Base-by-base conservation (phyloP, 2,797 vertebrate genomes). In the Smutsia gigantea region DNA sequence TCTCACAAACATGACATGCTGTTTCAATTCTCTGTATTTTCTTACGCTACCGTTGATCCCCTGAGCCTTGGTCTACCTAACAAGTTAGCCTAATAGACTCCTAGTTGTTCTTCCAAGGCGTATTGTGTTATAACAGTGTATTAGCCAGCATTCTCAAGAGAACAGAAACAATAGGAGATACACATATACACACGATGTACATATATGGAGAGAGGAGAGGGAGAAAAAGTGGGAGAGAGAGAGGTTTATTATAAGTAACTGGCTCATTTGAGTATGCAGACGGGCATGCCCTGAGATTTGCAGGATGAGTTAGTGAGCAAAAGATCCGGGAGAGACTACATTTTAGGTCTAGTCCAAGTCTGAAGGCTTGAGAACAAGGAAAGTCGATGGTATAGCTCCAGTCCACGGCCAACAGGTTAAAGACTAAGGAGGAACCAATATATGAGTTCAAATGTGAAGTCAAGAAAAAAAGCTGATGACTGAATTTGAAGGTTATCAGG, bases 361-460 rank as follows among this genome's bases (percentile, higher is more conserved):
- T n/a, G 12, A 94, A 51, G 27, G 4, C 2, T 11, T 89, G 15
- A 34, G 51, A 90, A n/a, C 12, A 27, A 69, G 34, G 27, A 37
- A 46, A 59, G 29, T 6, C 2, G 21, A 7, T 39, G 14, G 0
- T 53, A 0, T 19, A 4, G 5, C 57, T 87, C 7, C 12, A 31
- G 11, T 37, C 17, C 5, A n/a, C 10, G 21, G 8, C 0, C 15
- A 19, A 21, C 7, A 74, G 77, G 14, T 34, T 37, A 0, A 10
- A 27, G 4, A 66, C 19, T 3, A 29, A 61, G 13, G 7, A 51
- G 34, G 4, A 55, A 10, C 2, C 42, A 74, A 12, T 66, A 11
- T 68, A 94, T 93, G 29, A 21, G 4, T 81, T 71, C 12, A 61
- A 82, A 71, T 93, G 14, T n/a, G 27, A 53, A 84, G 8, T 29